Base-by-base conservation (phyloP, 2,888 invertebrate species). In the Empis livida region DNA sequence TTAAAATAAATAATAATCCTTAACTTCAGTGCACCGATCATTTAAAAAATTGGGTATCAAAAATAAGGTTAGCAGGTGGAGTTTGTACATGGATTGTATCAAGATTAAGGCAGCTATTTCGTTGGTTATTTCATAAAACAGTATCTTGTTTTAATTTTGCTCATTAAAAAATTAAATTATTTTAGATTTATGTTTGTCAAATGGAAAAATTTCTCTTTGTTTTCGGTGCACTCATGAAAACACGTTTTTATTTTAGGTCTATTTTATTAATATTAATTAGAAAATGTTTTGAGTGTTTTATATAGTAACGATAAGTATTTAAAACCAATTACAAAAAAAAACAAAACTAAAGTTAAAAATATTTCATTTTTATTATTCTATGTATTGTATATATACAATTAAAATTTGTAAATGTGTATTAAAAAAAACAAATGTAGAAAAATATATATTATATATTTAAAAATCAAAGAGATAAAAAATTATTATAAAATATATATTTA, bases 31-130 rank as follows among this genome's bases (percentile, higher is more conserved):
- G 62, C 69, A 78, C 78, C 70, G 84, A 85, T 73, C 84, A 85
- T 71, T 74, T 84, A 60, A 84, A 83, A 68, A 80, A 76, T 64
- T 75, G 77, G 59, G 82, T 82, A 57, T 75, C 77, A 35, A 75
- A 80, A 56, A 73, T 80, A 51, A 74, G 76, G 65, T 74, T 77
- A 57, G 82, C 79, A 55, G 83, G 80, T 45, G 80, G 80, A 14
- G 66, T 83, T 35, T 82, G 82, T 63, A 78, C 79, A n/a, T 85
- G 84, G 84, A 54, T 66, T 53, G 59, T 59, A 38, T 54, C 58
- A 42, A 60, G 68, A 43, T 53, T 68, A 31, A 61, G 65, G 51
- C 64, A 65, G 54, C 55, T 68, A 51, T 60, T 64, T 48, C 62
- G 67, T 53, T 69, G 69, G 69, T 56, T 68, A 52, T 68, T 65